Base-by-base conservation (phyloP, 37 sponge, comb jelly and placozoan species). In the Petrosia ficiformis region DNA sequence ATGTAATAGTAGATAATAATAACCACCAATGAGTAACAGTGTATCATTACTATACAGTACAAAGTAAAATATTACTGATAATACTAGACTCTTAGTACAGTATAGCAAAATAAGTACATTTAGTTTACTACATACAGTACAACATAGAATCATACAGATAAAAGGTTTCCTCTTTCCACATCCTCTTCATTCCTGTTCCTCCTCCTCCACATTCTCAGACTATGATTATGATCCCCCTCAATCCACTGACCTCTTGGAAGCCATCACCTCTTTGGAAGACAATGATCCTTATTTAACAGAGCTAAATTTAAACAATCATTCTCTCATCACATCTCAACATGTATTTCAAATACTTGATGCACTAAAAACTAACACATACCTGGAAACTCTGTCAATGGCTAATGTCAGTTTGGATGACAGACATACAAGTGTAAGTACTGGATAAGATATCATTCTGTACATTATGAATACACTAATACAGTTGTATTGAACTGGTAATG, bases 281-380 rank as follows among this genome's bases (percentile, higher is more conserved):
- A 57, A 86, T 58, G 83, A 88, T 34, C 83, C 79, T 0, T 41
- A 38, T 0, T 69, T 88, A 29, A 82, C 79, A 16, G 79, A 82
- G 67, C 42, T 88, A 35, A 82, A 82, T 39, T 71, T 88, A 34
- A 88, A 88, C 56, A 88, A 88, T 48, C 83, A 82, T 40, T 10
- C 72, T 3, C 29, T 42, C 39, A 24, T 87, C 38, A 76, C 75
- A 36, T 59, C 81, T 24, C 64, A 71, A 24, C 42, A 74, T 4
- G 67, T 88, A 65, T 41, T 71, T n/a, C 80, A 82, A 28, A 29
- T 88, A 19, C 36, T 82, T n/a, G 79, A 67, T 26, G 89, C 89
- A 38, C 69, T 88, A 54, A 38, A 24, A 8, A 59, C 35, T 1
- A 88, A 82, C 79, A 88, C 70, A 56, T 43, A 78, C 61, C 52